Percentiles rank a stretch among this genome's conserved stretches.
Evolutionary conservation across 2,888 invertebrate genomes (phyloP).

Genomic region (Stenchaetothrips biformis): DNA sequence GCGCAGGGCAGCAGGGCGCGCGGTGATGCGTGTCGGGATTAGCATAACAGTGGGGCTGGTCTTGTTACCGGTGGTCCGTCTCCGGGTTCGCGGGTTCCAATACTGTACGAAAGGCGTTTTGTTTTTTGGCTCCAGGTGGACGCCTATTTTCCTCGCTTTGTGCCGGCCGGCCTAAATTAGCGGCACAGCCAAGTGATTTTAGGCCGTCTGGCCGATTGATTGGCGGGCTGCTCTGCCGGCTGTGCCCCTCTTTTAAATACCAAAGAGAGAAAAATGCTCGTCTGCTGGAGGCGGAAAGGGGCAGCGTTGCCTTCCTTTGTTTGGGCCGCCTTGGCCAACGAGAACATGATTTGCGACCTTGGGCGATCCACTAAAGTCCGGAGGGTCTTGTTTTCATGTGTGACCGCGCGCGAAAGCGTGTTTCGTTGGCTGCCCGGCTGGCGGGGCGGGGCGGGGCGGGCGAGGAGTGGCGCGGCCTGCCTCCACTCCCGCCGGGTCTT

Average conservation of each 20-base stretch:
- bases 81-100: no score
- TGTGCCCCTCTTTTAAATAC: constrained; percentile 27
- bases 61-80: no score
- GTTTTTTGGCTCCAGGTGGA: not conserved
- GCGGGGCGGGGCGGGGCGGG: not conserved
- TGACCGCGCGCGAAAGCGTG: constrained; percentile 22
- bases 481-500: not conserved
- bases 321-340: constrained; percentile 14
- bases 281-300: not conserved
- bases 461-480: no score
- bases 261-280: constrained; percentile 14
- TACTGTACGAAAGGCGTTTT: no score
- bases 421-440: not conserved
- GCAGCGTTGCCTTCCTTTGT: constrained; percentile 7
- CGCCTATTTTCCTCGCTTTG: not conserved
- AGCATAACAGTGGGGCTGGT: not conserved
- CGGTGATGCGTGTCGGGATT: not conserved
- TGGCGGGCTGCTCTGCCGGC: not conserved
- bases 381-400: constrained; percentile 18
- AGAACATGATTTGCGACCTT: constrained; percentile 22
- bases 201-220: not conserved
- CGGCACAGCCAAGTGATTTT: not conserved
- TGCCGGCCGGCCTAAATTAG: not conserved
- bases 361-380: not conserved
- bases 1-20: not conserved